Evolutionary conservation across 1,140 invertebrate species (phyloP), one percentile per base, ranked within the genome.

Genomic region (Venturia canescens): DNA sequence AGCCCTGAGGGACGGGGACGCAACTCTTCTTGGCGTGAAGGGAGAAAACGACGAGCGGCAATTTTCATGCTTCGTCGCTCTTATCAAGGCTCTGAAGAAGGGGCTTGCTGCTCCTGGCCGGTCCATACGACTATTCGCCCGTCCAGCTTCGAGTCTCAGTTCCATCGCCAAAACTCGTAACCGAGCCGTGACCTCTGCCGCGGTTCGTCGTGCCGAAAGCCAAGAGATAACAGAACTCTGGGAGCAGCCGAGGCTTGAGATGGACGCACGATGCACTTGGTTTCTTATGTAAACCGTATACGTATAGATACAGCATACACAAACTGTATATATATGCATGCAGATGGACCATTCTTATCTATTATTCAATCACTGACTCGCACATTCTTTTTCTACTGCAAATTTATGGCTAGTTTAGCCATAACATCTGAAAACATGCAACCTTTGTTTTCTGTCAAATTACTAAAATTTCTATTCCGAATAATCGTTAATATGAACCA

Each of bases 41-140:
- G 60, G 23, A 63, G n/a, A 63, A 63, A 63, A 63, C 60, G 60
- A 63, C 18, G 13, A 21, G 34, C 34, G 38, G 11, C 44, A 23
- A n/a, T 26, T 44, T 71, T 71, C 69, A 71, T 26, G 69, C 69
- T 48, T 71, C 69, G 69, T 26, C 34, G 69, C 69, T 71, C 34
- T 71, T 21, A 18, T 63, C 23, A 63, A 23, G 60, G 11, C 0
- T 23, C n/a, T 53, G 50, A 23, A 63, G 34, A 38, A 26, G 13
- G 11, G 31, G 69, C 67, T 69, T 44, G 18, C 38, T 48, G 34
- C n/a, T 23, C 69, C 38, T 48, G 21, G 69, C 18, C 4, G 38
- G 23, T 63, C 21, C 21, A 18, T 71, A 71, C n/a, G 21, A 71
- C n/a, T 18, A 34, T 48, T 15, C 69, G n/a, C 69, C 69, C 13